Percentiles rank a stretch among this genome's conserved stretches.
Conservation (phyloP, 2,113 vertebrate genomes). For the Fregetta grallaria region DNA sequence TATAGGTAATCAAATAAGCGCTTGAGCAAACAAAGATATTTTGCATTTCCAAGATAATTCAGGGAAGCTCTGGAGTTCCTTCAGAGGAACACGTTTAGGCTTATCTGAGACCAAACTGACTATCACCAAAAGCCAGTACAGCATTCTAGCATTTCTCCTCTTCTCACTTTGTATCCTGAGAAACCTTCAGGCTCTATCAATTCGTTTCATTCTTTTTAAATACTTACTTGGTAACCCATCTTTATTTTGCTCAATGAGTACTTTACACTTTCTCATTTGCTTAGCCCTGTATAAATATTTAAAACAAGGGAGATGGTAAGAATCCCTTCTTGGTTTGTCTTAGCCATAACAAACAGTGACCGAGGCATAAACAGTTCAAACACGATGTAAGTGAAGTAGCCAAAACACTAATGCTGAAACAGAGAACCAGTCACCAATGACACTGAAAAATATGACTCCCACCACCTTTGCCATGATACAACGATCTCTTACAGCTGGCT, state of each 20-base stretch:
- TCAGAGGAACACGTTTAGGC: neutral
- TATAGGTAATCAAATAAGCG: neutral
- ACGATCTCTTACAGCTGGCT: neutral
- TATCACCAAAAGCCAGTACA: neutral
- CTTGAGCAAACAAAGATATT: neutral
- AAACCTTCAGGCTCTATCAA: neutral
- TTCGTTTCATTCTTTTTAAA: neutral
- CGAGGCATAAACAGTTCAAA: neutral
- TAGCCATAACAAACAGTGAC: neutral
- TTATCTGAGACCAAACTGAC: neutral
- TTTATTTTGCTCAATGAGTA: neutral
- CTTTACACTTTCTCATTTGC: neutral
- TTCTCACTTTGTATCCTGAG: neutral
- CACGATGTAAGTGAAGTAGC: neutral
- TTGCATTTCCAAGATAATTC: neutral
- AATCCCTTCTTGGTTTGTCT: neutral
- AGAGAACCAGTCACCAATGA: neutral
- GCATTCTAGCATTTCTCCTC: neutral
- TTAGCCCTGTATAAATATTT: neutral
- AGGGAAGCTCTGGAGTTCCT: neutral
- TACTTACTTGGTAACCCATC: neutral
- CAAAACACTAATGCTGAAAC: neutral
- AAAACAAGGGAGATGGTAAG: neutral
- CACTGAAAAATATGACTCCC: neutral
- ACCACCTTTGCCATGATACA: fast-evolving